Percentiles rank a stretch among this genome's conserved stretches.
These are phyloP conservation scores for Fistularia commersonii DNA, from an alignment of 2,797 vertebrate species.

Conservation along the genomic window DNA sequence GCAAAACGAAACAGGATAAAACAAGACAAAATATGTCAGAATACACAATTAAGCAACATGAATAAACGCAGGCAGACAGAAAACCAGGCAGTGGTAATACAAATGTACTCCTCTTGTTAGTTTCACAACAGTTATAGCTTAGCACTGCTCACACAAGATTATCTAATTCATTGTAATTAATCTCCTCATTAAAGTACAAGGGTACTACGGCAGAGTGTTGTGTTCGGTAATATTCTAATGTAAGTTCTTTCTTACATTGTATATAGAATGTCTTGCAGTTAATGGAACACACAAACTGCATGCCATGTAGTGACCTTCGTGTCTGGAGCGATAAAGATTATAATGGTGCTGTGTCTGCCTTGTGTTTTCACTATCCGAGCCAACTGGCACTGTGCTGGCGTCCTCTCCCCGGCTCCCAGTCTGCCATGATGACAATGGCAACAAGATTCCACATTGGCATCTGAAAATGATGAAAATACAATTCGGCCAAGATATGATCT, in stretches of 20 bases:
- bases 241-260: constrained; percentile 13
- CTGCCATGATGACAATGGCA: constrained; percentile 76
- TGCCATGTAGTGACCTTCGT: constrained; percentile 71
- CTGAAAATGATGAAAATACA: constrained; percentile 68
- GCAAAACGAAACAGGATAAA: too few relatives aligned
- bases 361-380: constrained; percentile 67
- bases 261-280: constrained; percentile 38
- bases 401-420: constrained; percentile 70
- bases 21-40: too few relatives aligned
- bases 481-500: constrained; percentile 62
- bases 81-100: too few relatives aligned
- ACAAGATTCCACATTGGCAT: constrained; percentile 67
- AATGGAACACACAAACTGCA: constrained; percentile 54
- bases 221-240: background rate
- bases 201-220: too few relatives aligned
- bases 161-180: too few relatives aligned
- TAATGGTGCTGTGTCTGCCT: constrained; percentile 75
- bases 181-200: too few relatives aligned
- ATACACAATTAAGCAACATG: too few relatives aligned
- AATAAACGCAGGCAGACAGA: too few relatives aligned
- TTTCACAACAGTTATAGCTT: too few relatives aligned
- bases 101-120: too few relatives aligned
- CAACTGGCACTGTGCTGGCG: constrained; percentile 73
- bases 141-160: too few relatives aligned
- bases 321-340: constrained; percentile 75